Evolutionary conservation across 2,888 invertebrate species (phyloP).

Genomic region (Lysandra bellargus): DNA sequence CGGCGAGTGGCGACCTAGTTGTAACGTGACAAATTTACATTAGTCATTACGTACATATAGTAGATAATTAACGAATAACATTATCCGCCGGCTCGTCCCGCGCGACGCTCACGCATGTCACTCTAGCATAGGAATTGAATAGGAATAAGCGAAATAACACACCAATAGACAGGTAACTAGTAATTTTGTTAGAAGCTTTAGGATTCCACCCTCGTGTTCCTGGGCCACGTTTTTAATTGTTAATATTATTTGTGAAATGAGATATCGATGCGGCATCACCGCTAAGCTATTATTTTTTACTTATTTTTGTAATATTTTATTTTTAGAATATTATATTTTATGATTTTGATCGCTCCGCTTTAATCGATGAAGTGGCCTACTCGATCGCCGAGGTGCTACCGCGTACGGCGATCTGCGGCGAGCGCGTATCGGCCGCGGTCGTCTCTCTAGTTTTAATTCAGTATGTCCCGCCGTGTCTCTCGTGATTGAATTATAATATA

Average conservation of each 20-base stretch:
- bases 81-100: conserved; percentile 19
- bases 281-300: conserved; percentile 66
- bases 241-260: conserved; percentile 53
- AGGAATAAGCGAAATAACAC: conserved; percentile 71
- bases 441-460: background rate
- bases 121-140: conserved; percentile 77
- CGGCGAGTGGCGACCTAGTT: background rate
- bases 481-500: background rate
- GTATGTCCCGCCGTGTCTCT: background rate
- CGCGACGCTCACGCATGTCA: conserved; percentile 50
- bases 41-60: conserved; percentile 29
- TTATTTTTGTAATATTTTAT: conserved; percentile 39
- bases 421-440: background rate
- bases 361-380: background rate
- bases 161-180: conserved; percentile 67
- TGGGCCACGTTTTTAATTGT: conserved; percentile 60
- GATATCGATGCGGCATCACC: conserved; percentile 53
- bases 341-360: conserved; percentile 21
- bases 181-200: conserved; percentile 68
- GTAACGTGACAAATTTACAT: conserved; percentile 29
- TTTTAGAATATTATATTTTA: conserved; percentile 22
- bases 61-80: conserved; percentile 23
- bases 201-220: conserved; percentile 69
- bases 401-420: background rate
- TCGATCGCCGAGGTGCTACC: background rate